Base-by-base conservation (phyloP, 2,888 invertebrate genomes). In the Cynaeus angustus region DNA sequence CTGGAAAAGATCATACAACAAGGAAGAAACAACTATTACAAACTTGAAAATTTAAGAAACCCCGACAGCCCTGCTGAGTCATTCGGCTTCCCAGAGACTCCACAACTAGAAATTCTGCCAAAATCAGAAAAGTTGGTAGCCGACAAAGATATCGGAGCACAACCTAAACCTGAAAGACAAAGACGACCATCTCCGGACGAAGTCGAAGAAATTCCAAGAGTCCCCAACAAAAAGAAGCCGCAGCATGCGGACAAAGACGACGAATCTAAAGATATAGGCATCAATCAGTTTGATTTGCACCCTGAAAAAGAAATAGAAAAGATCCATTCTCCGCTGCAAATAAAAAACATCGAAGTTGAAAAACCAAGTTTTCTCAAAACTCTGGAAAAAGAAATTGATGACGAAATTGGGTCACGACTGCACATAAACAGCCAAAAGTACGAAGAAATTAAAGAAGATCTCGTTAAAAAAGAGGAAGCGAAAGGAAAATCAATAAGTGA, bases 391-490 rank as follows among this genome's bases (percentile, higher is more conserved):
- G 13, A 43, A 26, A 46, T 41, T 28, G 68, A 65, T 21, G 59
- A 71, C 7, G 52, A 66, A 53, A 50, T 59, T 16, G 16, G 16
- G 1, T 38, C 53, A 9, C 37, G 50, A 28, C 38, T 53, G 3
- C 41, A 64, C 21, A 61, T 65, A 48, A 71, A 70, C 61, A 52
- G 70, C 12, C 52, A 72, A 55, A 62, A 70, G 26, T 58, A 53
- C 12, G 64, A 67, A 58, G 9, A 28, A 4, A 62, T 53, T 52
- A 61, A 61, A 41, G 53, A 61, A 41, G 61, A 48, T 30, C 59
- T 52, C 21, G 53, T 61, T 37, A 13, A 55, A 4, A 50, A 62
- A 62, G 33, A 59, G 33, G 14, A 61, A 45, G 50, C 48, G 65
- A 56, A 45, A 14, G 45, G 13, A 16, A 14, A 70, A 43, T 21